Evolutionary conservation across 1,140 invertebrate genomes (phyloP), one percentile per base, ranked within the genome.

Genomic region (Grapholita molesta): DNA sequence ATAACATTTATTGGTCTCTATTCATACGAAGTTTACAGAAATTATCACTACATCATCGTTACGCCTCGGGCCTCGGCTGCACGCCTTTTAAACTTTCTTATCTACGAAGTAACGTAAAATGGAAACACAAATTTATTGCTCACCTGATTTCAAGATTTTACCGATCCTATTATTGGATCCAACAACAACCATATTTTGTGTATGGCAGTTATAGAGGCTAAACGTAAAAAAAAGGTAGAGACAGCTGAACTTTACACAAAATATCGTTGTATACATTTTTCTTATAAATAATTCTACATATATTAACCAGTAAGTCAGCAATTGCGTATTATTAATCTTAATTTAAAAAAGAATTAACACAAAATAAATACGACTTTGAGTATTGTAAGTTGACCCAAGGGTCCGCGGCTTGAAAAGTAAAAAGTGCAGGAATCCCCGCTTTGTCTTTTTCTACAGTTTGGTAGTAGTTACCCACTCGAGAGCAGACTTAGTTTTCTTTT

Each of bases 21-120:
- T n/a, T 9, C 3, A n/a, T 66, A 73, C 53, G 70, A 79, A 78
- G 25, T 76, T 72, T 69, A 55, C 53, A 72, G 30, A 66, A 69
- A 75, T 61, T 73, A 79, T 68, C 70, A 64, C 55, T 76, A 68
- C 48, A 69, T 76, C 74, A 75, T 75, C 69, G 69, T 75, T 64
- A 66, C 33, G 66, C 65, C 55, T 11, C 67, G 66, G 25, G 28
- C 25, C 7, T n/a, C 24, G 42, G 55, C 25, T 30, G 25, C 24
- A 61, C 18, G 55, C 52, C 28, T 38, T 70, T 68, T 30, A 66
- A 73, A 72, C 69, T 70, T 70, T 69, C 57, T 70, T 52, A 64
- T 35, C 52, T 35, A 55, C 61, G 48, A 71, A 76, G 66, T 74
- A 74, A 42, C 9, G 38, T 68, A 73, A 76, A 71, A 70, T 74